Base-by-base conservation (phyloP, 2,113 vertebrate genomes). In the Sinosuthora webbiana region DNA sequence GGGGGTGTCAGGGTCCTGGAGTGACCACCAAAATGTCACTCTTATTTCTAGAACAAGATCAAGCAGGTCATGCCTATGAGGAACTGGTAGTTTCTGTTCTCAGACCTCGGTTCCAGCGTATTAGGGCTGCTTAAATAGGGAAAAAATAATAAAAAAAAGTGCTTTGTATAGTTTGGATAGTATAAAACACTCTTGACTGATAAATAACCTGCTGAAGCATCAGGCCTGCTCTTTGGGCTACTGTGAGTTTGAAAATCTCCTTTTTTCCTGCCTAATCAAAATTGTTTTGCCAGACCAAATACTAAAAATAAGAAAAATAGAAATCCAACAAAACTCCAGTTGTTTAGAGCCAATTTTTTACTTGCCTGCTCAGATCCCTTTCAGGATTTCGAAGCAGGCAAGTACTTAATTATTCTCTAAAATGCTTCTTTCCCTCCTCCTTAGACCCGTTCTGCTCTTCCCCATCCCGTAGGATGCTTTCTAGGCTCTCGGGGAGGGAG, bases 401-500 rank as follows among this genome's bases (percentile, higher is more conserved):
- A 37, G 12, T 37, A 15, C 8, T 60, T 84, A 2, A 6, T 27
- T 67, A 19, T 4, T 27, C 31, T 47, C 6, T 50, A 1, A 81
- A 65, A 7, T 24, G 30, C 10, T 52, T 31, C 5, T 20, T 44
- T 21, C 3, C 4, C 6, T 83, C 22, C 5, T 5, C 9, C 15
- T 47, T 14, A 35, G 5, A 10, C 6, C 6, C 8, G 4, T 65
- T 42, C 60, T 70, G 21, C 28, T 16, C 11, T 35, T 47, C 30
- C 25, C 15, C 21, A 25, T 27, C 16, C 30, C 0, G 0, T 1
- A 33, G 44, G 49, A 50, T 13, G 11, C 11, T 60, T 45, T 47
- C 50, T 3, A 8, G 33, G 53, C 5, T 7, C 21, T n/a, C 2
- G 1, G 23, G 11, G 5, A 13, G 37, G 31, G 16, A 39, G n/a